Base-by-base conservation (phyloP, 2,888 invertebrate genomes). In the Dicroscelio sp. region DNA sequence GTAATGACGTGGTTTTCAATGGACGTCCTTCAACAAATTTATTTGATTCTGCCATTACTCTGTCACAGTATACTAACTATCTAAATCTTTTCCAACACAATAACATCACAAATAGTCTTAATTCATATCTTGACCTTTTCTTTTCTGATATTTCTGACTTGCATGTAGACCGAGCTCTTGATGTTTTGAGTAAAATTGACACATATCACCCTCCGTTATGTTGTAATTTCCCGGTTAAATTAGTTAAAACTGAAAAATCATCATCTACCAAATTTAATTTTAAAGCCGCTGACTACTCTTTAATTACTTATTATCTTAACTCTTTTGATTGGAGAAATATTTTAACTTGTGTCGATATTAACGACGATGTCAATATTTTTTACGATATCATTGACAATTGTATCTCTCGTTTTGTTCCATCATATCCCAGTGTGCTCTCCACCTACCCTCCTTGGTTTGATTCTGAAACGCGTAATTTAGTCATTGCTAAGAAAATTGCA, bases 331-430 rank as follows among this genome's bases (percentile, higher is more conserved):
- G 71, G 71, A 14, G 30, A 27, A 23, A 1, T 17, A 27, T 71
- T 25, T 71, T 71, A 48, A n/a, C 43, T 5, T 48, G 27, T 48
- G 25, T 27, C 4, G 30, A 71, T 48, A 30, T 71, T 43, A 73
- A 76, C 58, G 35, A 76, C n/a, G 75, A 76, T 76, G 30, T 76
- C 33, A 58, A 76, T 23, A 25, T 76, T 35, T 76, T 76, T 55
- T 76, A 76, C 35, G 35, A 58, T 25, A 76, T 76, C 35, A 20
- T 76, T 14, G 23, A 76, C 25, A 35, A 35, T 25, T 55, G 58
- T 33, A 35, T 76, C 1, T 17, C 12, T 17, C 27, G 30, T 14
- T 76, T 35, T 58, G 31, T 76, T 17, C 75, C 73, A 1, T n/a
- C 48, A 20, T 30, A 17, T n/a, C 3, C n/a, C n/a, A 25, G 25